phyloP scores from a whole-genome alignment of 2,113 vertebrate species.

The Platysteira castanea region DNA sequence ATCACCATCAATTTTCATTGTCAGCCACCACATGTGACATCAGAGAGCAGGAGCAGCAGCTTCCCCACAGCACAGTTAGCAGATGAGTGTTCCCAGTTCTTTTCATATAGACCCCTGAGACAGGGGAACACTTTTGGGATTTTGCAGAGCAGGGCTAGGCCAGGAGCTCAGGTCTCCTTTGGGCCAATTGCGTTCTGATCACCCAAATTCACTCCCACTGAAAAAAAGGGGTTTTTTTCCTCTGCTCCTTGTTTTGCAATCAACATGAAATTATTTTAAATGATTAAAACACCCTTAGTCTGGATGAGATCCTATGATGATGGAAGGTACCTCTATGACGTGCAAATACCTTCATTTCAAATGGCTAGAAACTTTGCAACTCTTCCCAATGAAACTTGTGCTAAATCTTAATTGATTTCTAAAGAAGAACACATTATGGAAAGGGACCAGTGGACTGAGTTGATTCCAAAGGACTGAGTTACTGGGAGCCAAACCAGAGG shows the following conservation, averaged over 20 bases:
- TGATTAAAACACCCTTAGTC: neutral
- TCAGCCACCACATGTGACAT: neutral
- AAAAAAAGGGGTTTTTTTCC: fast-evolving
- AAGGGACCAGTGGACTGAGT: neutral
- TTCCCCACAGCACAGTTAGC: neutral
- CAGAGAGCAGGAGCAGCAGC: neutral
- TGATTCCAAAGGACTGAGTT: neutral
- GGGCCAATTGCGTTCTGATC: neutral
- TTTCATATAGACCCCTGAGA: fast-evolving
- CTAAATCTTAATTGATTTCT: neutral
- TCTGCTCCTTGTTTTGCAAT: neutral
- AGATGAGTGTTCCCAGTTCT: neutral
- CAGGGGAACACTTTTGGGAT: neutral
- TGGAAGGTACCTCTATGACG: neutral
- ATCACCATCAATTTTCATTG: neutral
- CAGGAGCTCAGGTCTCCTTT: neutral
- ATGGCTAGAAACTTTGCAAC: neutral
- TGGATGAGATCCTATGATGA: neutral
- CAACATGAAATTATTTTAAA: neutral
- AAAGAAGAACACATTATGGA: neutral
- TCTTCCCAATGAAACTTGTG: neutral
- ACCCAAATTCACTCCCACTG: neutral
- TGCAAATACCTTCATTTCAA: neutral
- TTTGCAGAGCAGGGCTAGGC: neutral
- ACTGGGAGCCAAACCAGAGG: neutral